Conservation (phyloP, 1,140 invertebrate species). For the Andricus grossulariae region DNA sequence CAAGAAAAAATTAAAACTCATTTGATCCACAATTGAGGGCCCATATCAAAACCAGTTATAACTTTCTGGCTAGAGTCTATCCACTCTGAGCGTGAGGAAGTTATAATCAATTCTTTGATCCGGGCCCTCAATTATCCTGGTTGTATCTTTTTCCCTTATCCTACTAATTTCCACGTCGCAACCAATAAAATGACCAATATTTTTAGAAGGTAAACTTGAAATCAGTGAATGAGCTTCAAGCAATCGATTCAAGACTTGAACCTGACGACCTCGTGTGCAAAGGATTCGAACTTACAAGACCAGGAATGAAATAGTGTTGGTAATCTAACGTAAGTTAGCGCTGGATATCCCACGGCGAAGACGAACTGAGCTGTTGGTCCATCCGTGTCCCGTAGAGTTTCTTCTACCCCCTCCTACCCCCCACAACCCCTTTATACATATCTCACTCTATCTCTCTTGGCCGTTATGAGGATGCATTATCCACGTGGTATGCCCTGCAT, state of each 20-base stretch:
- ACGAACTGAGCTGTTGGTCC: slow-evolving; percentile 49
- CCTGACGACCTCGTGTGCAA: not conserved
- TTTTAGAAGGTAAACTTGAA: not conserved
- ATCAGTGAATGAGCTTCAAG: not conserved
- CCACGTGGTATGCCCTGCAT: slow-evolving; percentile 51
- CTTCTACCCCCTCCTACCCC: not conserved
- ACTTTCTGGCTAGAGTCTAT: no score
- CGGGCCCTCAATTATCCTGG: no score
- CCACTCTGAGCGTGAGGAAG: no score
- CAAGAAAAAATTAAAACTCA: no score
- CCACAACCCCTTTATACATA: slow-evolving; percentile 36
- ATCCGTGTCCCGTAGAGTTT: slow-evolving; percentile 44
- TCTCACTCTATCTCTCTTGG: slow-evolving; percentile 47
- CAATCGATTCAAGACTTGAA: not conserved
- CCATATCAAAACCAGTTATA: no score
- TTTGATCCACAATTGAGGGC: no score
- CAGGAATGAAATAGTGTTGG: slow-evolving; percentile 47
- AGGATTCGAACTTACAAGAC: slow-evolving; percentile 46
- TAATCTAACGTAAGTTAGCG: slow-evolving; percentile 52
- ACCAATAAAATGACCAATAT: no score
- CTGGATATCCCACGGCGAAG: slow-evolving; percentile 55
- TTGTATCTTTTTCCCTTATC: no score
- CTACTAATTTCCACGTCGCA: no score
- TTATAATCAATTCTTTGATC: no score
- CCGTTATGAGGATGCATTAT: slow-evolving; percentile 52